Conservation (phyloP, 1,140 invertebrate species). For the Drosophila bipectinata region DNA sequence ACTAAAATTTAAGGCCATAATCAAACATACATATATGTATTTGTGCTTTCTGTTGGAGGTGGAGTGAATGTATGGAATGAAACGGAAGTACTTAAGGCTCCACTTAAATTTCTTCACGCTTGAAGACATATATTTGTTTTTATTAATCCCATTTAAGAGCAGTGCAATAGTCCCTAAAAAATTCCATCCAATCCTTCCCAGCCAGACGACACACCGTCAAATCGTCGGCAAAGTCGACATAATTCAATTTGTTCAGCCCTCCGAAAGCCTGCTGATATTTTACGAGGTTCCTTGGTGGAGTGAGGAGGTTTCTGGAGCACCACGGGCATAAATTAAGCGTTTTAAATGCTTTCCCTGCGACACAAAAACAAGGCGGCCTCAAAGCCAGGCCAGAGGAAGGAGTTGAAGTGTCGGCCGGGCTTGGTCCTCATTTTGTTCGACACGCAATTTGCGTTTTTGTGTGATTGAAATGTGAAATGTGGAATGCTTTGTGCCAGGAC, state of each 20-base stretch:
- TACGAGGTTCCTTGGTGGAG: slow-evolving; percentile 17
- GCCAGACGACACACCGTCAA: slow-evolving; percentile 46
- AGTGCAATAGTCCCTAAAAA: background rate
- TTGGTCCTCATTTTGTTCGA: slow-evolving; percentile 41
- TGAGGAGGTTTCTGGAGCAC: slow-evolving; percentile 13
- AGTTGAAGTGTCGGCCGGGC: slow-evolving; percentile 22
- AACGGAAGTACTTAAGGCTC: background rate
- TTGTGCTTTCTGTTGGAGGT: no score
- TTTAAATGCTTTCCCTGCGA: slow-evolving; percentile 30
- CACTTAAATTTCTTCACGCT: no score
- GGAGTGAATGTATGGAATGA: background rate
- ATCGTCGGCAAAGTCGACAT: slow-evolving; percentile 44
- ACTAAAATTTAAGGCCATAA: background rate
- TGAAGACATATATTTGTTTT: background rate
- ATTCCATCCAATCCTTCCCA: background rate
- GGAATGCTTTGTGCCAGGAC: slow-evolving; percentile 44
- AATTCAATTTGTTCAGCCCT: slow-evolving; percentile 39
- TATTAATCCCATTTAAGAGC: background rate
- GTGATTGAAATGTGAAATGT: slow-evolving; percentile 64
- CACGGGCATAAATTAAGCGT: slow-evolving; percentile 44
- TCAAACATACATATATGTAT: background rate
- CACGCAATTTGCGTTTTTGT: slow-evolving; percentile 60
- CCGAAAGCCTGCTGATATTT: slow-evolving; percentile 29
- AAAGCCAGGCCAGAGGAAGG: slow-evolving; percentile 2
- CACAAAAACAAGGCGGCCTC: background rate